Conservation (phyloP, 2,888 invertebrate genomes). For the Orchesellides sinensis region DNA sequence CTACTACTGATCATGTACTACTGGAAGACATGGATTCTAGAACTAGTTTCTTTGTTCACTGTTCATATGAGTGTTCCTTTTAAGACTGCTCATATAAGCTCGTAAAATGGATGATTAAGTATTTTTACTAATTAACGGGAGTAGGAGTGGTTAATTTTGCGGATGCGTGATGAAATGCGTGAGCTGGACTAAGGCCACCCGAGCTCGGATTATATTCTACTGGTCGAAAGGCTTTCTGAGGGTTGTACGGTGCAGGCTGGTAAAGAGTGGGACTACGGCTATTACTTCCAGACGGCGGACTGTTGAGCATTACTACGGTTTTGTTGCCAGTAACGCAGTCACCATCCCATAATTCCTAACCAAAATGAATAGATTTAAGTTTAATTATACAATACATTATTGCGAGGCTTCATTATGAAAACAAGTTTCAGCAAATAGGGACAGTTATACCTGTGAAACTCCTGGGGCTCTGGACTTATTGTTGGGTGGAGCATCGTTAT, state of each 20-base stretch:
- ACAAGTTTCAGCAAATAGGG: neutral
- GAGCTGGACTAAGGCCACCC: conserved; percentile 56
- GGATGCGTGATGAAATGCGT: conserved; percentile 65
- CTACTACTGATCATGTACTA: neutral
- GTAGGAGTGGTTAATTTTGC: conserved; percentile 56
- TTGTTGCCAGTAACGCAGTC: conserved; percentile 61
- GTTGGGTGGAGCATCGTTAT: conserved; percentile 20
- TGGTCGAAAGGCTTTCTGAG: conserved; percentile 78
- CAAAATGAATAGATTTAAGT: conserved; percentile 4
- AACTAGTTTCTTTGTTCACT: conserved; percentile 14
- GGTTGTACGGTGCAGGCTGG: conserved; percentile 69
- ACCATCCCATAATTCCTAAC: conserved; percentile 57
- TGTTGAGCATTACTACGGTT: conserved; percentile 59
- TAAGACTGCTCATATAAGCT: conserved; percentile 13
- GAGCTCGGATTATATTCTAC: conserved; percentile 77
- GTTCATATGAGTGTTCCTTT: neutral
- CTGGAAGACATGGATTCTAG: conserved; percentile 11
- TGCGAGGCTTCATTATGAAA: neutral
- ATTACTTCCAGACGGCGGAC: conserved; percentile 12
- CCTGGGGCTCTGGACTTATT: conserved; percentile 27
- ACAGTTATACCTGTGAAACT: conserved; percentile 43
- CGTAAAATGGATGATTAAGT: too few relatives aligned
- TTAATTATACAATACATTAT: neutral
- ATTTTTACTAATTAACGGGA: conserved; percentile 40
- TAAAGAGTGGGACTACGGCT: conserved; percentile 45